phyloP scores from a whole-genome alignment of 2,797 vertebrate genomes.

The Takifugu rubripes region DNA sequence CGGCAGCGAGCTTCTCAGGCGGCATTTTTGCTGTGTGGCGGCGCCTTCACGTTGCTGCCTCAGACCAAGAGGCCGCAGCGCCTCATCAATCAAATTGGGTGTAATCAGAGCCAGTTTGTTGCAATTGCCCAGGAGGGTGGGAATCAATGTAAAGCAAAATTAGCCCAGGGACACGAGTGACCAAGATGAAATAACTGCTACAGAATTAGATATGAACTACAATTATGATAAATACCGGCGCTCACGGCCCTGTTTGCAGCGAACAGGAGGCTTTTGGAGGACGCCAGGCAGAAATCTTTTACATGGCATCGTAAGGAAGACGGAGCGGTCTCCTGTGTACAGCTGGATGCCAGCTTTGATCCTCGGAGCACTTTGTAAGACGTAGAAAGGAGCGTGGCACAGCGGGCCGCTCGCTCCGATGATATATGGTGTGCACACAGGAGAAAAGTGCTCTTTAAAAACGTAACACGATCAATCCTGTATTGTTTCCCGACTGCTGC shows the following conservation, averaged over 20 bases:
- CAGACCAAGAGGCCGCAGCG: slow-evolving; percentile 18
- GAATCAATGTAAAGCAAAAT: slow-evolving; percentile 68
- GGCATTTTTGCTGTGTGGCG: neutral
- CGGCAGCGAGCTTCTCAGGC: slow-evolving; percentile 2
- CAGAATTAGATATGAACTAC: slow-evolving; percentile 55
- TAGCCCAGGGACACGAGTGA: slow-evolving; percentile 57
- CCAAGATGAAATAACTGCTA: slow-evolving; percentile 62
- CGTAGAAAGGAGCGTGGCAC: neutral
- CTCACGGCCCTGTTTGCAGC: slow-evolving; percentile 40
- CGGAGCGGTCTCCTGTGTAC: neutral
- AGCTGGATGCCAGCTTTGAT: slow-evolving; percentile 5
- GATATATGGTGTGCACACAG: neutral
- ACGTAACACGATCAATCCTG: neutral
- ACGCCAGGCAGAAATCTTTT: slow-evolving; percentile 36
- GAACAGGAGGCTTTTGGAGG: slow-evolving; percentile 29
- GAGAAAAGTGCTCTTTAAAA: neutral
- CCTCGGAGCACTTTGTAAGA: slow-evolving; percentile 16
- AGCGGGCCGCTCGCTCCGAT: neutral
- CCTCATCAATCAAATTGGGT: slow-evolving; percentile 58
- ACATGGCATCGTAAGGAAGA: slow-evolving; percentile 25
- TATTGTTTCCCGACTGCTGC: neutral
- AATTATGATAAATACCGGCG: slow-evolving; percentile 54
- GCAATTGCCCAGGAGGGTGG: slow-evolving; percentile 59
- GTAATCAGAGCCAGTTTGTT: slow-evolving; percentile 62
- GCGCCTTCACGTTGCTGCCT: slow-evolving; percentile 6